Base-by-base conservation (phyloP, 2,888 invertebrate species). In the Nomada ruficornis region DNA sequence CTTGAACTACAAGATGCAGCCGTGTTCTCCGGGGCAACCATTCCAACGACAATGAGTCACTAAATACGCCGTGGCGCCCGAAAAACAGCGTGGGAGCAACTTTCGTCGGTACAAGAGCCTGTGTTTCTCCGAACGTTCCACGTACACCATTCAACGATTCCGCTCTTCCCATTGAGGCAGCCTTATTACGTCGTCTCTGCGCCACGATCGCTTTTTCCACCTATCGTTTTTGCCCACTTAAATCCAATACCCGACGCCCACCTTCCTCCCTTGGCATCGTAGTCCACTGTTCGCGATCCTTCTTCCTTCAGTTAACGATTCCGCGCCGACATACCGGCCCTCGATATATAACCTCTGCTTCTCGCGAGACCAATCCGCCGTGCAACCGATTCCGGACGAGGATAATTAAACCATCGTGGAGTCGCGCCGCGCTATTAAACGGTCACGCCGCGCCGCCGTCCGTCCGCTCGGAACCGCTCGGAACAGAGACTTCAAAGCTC, bases 381-480 rank as follows among this genome's bases (percentile, higher is more conserved):
- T 36, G n/a, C 10, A 42, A n/a, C 57, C 44, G 10, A 54, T 76
- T 62, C 85, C 84, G 85, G 80, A 84, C 85, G 87, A 85, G 79
- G 90, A 90, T 93, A 92, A 93, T 93, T 93, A 92, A 93, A 90
- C 86, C 92, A 90, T 93, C 89, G 84, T 76, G 82, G 83, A 81
- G 44, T 47, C 62, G 50, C 85, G 83, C 74, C 47, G 65, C 65
- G 75, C 65, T 76, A 65, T 77, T 81, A 84, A 79, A 79, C 54
- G 79, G 67, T 47, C 47, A 47, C 47, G 47, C 47, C 47, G 75
- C 60, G 74, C 73, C 15, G 50, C 15, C 69, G 83, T 57, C 65
- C 60, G 36, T 60, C 57, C 68, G 65, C 71, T 68, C 60, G 75
- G 60, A 13, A 47, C 47, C 47, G 47, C 47, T 47, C 47, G 47